These are phyloP conservation scores for Augochlora pura DNA, from an alignment of 1,140 invertebrate species.

Conservation along the genomic window DNA sequence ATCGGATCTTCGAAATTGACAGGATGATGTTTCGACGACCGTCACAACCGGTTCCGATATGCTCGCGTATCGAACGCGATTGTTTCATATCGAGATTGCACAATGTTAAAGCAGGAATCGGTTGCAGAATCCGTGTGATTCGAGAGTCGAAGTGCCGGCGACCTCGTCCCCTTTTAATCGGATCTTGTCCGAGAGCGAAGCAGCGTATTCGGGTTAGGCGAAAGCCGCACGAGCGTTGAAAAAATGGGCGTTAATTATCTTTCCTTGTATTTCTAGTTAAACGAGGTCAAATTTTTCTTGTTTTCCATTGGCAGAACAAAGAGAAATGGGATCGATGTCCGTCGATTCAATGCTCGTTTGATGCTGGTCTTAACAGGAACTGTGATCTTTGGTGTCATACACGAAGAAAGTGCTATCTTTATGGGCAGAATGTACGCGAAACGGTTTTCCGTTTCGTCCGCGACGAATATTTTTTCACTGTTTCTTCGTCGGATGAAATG, in stretches of 20 bases:
- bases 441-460: background rate
- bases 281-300: too few relatives aligned
- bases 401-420: too few relatives aligned
- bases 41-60: too few relatives aligned
- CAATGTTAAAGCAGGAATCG: background rate
- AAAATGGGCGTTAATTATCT: too few relatives aligned
- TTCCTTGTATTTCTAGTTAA: too few relatives aligned
- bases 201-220: background rate
- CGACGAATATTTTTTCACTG: background rate
- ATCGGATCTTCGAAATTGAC: too few relatives aligned
- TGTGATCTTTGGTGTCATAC: conserved; percentile 37
- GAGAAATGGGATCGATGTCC: too few relatives aligned
- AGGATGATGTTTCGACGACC: too few relatives aligned
- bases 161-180: conserved; percentile 20
- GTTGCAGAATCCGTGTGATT: background rate
- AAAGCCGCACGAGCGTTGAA: too few relatives aligned
- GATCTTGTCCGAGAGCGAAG: conserved; percentile 8
- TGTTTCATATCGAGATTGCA: background rate
- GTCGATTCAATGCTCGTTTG: too few relatives aligned
- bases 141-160: background rate
- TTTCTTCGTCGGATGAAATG: background rate
- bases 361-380: conserved; percentile 9
- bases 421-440: background rate
- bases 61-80: background rate
- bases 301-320: too few relatives aligned